Conservation (phyloP, 2,797 vertebrate species). For the Pangasius mekongensis region DNA sequence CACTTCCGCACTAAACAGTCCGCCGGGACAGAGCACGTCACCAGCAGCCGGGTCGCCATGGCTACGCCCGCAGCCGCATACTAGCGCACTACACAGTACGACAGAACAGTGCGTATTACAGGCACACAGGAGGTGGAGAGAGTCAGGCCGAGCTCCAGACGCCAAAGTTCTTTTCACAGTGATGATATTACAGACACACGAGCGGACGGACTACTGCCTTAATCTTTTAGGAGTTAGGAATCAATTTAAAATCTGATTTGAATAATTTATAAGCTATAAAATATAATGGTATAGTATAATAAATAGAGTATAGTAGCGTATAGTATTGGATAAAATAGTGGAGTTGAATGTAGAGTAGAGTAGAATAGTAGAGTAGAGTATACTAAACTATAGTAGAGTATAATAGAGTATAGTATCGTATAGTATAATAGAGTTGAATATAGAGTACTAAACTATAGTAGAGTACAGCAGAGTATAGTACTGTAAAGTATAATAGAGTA, state of each 20-base stretch:
- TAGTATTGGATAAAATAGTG: too few species aligned
- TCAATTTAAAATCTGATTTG: not conserved
- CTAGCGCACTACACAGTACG: not conserved
- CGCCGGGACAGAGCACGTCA: not conserved
- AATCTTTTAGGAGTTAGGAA: not conserved
- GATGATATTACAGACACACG: not conserved
- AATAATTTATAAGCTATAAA: not conserved
- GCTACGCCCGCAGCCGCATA: not conserved
- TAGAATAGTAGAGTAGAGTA: too few species aligned
- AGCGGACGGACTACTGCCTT: not conserved
- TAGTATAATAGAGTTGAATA: too few species aligned
- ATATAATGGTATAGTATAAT: not conserved
- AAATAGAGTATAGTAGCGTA: not conserved
- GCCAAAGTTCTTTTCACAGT: not conserved
- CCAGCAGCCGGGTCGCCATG: not conserved
- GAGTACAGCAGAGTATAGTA: too few species aligned
- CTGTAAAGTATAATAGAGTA: too few species aligned
- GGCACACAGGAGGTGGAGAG: not conserved
- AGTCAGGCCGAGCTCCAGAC: not conserved
- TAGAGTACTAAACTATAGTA: too few species aligned
- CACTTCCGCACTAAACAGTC: constrained; percentile 25
- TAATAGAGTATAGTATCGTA: too few species aligned
- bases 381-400: too few species aligned
- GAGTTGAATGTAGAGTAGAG: too few species aligned
- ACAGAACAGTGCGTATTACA: not conserved